phyloP scores from a whole-genome alignment of 2,797 vertebrate species.

The Simalia tracyae region DNA sequence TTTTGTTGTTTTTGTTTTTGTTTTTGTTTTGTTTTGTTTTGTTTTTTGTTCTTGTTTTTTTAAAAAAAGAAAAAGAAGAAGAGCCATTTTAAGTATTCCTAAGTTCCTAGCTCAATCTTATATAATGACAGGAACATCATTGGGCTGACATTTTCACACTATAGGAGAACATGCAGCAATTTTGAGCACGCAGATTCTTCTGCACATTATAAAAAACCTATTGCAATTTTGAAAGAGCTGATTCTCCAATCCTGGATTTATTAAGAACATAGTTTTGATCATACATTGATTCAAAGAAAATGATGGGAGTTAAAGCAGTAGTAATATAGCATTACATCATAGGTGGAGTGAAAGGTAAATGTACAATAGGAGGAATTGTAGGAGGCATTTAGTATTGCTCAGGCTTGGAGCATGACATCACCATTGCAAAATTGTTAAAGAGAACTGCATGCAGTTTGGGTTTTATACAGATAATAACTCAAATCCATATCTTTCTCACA shows the following conservation, averaged over 20 bases:
- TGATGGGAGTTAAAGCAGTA: not conserved
- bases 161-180: not conserved
- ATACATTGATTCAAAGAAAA: constrained; percentile 16
- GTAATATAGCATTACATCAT: not conserved
- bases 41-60: not conserved
- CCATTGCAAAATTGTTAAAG: constrained; percentile 15
- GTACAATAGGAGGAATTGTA: not conserved
- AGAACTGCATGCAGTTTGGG: constrained; percentile 16
- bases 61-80: not conserved
- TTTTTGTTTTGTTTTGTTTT: no score
- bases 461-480: constrained; percentile 30
- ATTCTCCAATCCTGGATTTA: not conserved
- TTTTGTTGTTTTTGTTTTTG: not conserved
- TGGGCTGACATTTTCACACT: constrained; percentile 13
- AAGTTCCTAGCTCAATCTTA: constrained; percentile 19
- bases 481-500: not conserved
- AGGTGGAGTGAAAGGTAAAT: constrained; percentile 10
- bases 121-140: not conserved
- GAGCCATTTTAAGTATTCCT: constrained; percentile 18
- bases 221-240: not conserved
- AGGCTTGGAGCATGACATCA: constrained; percentile 11
- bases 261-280: constrained; percentile 33
- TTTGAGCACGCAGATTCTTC: constrained; percentile 14
- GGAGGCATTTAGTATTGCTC: constrained; percentile 22
- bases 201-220: not conserved